Percentiles rank a stretch among this genome's conserved stretches.
phyloP scores from a whole-genome alignment of 2,113 vertebrate species.

The Cephalopterus ornatus region DNA sequence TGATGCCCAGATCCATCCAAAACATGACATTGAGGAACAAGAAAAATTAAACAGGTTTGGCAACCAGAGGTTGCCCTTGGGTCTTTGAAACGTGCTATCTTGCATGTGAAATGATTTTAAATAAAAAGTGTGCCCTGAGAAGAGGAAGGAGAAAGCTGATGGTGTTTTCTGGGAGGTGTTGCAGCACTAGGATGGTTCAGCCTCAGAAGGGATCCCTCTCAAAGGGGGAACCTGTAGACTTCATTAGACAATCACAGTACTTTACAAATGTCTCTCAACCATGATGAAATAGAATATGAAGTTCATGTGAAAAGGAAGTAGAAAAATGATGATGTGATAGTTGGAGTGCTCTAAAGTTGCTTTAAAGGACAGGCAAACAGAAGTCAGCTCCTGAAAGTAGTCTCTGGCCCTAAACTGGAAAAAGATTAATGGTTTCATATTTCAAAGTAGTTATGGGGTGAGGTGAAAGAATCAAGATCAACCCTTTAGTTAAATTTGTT shows the following conservation, averaged over 20 bases:
- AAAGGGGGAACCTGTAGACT: background rate
- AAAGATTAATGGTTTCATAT: background rate
- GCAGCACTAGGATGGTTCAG: background rate
- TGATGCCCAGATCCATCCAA: background rate
- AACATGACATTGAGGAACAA: background rate
- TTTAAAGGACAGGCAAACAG: background rate
- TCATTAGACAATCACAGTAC: background rate
- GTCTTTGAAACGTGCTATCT: background rate
- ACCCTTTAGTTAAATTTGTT: background rate
- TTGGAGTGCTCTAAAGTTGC: background rate
- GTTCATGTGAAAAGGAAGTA: background rate
- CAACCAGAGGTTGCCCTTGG: rapidly evolving
- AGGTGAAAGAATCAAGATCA: background rate
- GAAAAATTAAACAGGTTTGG: background rate
- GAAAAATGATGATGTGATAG: background rate
- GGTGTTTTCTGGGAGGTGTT: background rate
- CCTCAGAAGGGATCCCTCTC: background rate
- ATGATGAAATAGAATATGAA: background rate
- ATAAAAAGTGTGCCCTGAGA: background rate
- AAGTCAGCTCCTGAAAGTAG: background rate
- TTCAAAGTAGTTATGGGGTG: background rate
- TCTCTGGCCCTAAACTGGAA: background rate
- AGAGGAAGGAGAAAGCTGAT: background rate
- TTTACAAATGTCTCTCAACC: background rate
- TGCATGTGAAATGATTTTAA: background rate